Base-by-base conservation (phyloP, 1,140 invertebrate genomes). In the Alviniconcha marisindica region DNA sequence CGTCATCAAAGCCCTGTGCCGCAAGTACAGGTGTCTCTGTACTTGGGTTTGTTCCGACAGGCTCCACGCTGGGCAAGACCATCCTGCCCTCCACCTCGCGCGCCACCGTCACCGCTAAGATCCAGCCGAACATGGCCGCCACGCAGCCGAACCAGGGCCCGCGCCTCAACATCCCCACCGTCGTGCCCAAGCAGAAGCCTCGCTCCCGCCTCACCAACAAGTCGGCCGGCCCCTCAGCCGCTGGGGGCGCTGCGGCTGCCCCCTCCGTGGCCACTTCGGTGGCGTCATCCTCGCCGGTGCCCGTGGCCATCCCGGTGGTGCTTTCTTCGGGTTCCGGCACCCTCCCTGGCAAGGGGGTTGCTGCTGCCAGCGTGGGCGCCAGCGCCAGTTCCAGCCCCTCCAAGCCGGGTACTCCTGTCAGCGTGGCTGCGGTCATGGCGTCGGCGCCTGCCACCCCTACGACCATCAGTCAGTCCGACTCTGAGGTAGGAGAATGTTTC, bases 281-380 rank as follows among this genome's bases (percentile, higher is more conserved):
- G 2, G 36, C 83, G n/a, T 40, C 71, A 3, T 66, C 71, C 51
- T n/a, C 73, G 14, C 24, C 79, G 33, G 77, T 81, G 36, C 36
- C 28, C 12, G 51, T 69, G 42, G 42, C 54, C 4, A 71, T 36
- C 12, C 79, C 79, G n/a, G 54, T 66, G 3, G n/a, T 66, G 28
- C 31, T 66, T n/a, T 66, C 63, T 28, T 66, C 63, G 4, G 63
- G 63, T 2, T 14, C 63, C 0, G 63, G 63, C 2, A 66, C 63
- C 24, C 63, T 66, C 12, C 31, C 63, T 10, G 15, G 63, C 28
- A 66, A 66, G 31, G 28, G 28, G 63, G 15, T 66, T 24, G 28
- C 63, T 15, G 28, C 31, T 90, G 15, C 90, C 91, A 56, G 92
- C 93, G 77, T 94, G 94, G 83, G 92, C 77, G 77, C 85, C 78